phyloP scores from a whole-genome alignment of 2,797 vertebrate genomes.

The Pipistrellus kuhlii region DNA sequence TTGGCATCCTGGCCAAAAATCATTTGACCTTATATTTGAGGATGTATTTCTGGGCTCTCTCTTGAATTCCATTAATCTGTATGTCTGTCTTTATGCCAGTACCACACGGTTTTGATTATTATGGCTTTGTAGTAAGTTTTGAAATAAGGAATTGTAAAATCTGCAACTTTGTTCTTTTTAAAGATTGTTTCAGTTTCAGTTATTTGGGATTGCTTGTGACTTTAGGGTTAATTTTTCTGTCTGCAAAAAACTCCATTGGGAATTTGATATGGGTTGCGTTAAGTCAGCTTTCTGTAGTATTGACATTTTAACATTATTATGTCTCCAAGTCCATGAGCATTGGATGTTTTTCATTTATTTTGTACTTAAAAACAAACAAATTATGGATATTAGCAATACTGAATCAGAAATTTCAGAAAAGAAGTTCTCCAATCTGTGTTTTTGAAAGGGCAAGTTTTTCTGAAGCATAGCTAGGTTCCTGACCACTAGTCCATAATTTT shows the following conservation, averaged over 20 bases:
- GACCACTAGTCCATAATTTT: not conserved
- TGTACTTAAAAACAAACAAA: not conserved
- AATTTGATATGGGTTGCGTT: not conserved
- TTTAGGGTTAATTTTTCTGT: not conserved
- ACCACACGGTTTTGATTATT: not conserved
- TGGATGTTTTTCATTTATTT: not conserved
- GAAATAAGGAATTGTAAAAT: not conserved
- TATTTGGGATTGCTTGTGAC: not conserved
- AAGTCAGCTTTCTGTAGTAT: not conserved
- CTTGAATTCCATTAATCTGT: not conserved
- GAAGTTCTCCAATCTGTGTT: not conserved
- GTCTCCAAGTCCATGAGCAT: not conserved
- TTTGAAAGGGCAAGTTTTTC: slow-evolving; percentile 11
- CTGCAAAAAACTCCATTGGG: not conserved
- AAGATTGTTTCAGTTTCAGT: not conserved
- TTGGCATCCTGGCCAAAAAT: not conserved
- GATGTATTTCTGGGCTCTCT: not conserved
- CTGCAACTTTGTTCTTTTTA: not conserved
- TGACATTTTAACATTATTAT: not conserved
- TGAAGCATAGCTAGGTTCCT: not conserved
- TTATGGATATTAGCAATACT: not conserved
- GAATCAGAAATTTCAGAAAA: not conserved
- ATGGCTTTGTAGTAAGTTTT: not conserved
- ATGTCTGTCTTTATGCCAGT: not conserved
- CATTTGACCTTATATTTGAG: not conserved